These are phyloP conservation scores for Meandrusa payeni DNA, from an alignment of 2,888 invertebrate species.

Conservation along the genomic window DNA sequence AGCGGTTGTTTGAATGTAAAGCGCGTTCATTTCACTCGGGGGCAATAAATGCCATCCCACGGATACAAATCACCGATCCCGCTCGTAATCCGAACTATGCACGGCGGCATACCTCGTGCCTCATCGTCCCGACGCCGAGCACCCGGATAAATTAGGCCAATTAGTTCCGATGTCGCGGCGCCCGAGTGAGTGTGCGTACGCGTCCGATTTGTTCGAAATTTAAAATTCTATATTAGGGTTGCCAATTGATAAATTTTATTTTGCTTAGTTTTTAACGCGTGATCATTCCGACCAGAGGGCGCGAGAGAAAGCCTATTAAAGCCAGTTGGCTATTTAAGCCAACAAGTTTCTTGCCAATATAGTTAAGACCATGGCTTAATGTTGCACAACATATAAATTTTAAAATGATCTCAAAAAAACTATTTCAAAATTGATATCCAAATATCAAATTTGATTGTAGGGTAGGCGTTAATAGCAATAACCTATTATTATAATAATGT, in stretches of 20 bases:
- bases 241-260: neutral
- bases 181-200: constrained; percentile 30
- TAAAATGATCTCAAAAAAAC: no score
- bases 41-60: constrained; percentile 32
- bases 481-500: no score
- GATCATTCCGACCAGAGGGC: no score
- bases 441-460: no score
- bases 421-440: no score
- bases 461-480: no score
- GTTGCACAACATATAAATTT: no score
- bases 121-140: constrained; percentile 37
- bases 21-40: constrained; percentile 10
- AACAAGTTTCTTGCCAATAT: no score
- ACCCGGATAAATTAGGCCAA: constrained; percentile 31
- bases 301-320: no score
- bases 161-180: constrained; percentile 29
- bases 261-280: no score
- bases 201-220: constrained; percentile 35
- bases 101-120: constrained; percentile 32
- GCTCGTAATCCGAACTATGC: constrained; percentile 50
- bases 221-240: constrained; percentile 27
- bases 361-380: no score
- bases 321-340: no score
- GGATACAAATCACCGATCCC: constrained; percentile 52
- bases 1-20: constrained; percentile 7